Evolutionary conservation across 2,797 vertebrate species (phyloP).

Genomic region (Amblyopsis hoosieri): DNA sequence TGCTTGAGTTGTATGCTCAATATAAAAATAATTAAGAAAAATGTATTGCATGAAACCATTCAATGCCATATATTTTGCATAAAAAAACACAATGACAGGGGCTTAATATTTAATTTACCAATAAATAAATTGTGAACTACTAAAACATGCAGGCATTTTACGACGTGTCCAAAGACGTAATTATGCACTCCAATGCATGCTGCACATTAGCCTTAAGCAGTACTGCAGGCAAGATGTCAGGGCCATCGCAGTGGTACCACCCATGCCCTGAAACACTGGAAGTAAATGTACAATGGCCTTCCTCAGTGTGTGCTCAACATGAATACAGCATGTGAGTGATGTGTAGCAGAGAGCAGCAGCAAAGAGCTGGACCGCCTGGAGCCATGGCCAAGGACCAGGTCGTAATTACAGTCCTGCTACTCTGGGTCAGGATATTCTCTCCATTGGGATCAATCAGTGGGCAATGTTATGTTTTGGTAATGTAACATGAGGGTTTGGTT

Average conservation of each 20-base stretch:
- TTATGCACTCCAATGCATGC: no score
- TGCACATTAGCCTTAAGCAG: constrained; percentile 17
- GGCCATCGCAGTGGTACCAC: constrained; percentile 4
- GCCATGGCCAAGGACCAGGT: constrained; percentile 39
- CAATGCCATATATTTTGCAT: no score
- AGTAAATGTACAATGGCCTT: constrained; percentile 17
- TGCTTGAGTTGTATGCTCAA: no score
- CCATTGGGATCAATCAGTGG: constrained; percentile 40
- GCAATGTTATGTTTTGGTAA: constrained; percentile 32
- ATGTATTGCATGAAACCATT: no score
- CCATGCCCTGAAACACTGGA: constrained; percentile 39
- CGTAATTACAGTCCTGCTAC: constrained; percentile 57
- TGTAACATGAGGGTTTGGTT: constrained; percentile 16
- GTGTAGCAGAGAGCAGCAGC: constrained; percentile 31
- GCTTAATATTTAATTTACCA: no score
- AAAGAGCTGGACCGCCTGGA: constrained; percentile 46
- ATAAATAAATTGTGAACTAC: no score
- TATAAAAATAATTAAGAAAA: no score
- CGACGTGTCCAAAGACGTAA: no score
- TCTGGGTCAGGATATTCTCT: constrained; percentile 26
- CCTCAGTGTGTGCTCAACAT: constrained; percentile 43
- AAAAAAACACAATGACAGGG: no score
- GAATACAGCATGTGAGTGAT: constrained; percentile 39
- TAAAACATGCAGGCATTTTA: no score
- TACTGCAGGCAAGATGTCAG: background rate